Evolutionary conservation across 2,113 vertebrate species (phyloP).

Genomic region (Abramis brama): DNA sequence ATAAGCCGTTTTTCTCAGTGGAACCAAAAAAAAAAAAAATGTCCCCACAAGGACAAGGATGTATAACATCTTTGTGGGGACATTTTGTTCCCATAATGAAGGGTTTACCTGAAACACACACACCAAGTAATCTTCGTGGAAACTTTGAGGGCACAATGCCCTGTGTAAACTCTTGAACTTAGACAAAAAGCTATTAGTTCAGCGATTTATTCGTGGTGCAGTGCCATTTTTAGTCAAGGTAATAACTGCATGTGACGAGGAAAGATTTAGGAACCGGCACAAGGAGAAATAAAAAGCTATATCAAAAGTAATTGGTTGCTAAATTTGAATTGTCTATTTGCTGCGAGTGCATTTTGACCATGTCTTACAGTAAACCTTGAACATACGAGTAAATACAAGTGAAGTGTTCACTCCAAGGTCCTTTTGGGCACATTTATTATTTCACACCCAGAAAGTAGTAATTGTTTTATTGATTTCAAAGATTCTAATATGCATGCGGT

Average conservation of each 20-base stretch:
- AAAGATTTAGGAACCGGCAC: background rate
- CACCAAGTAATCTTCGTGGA: background rate
- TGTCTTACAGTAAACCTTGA: background rate
- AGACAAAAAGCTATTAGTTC: slow-evolving; percentile 18
- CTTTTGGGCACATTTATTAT: background rate
- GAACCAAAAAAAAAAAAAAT: too few relatives aligned
- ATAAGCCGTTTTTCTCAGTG: too few relatives aligned
- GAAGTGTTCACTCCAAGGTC: background rate
- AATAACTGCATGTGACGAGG: background rate
- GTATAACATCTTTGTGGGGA: too few relatives aligned
- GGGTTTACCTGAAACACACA: too few relatives aligned
- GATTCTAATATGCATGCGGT: too few relatives aligned
- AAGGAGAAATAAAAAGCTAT: background rate
- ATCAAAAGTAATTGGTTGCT: slow-evolving; percentile 15
- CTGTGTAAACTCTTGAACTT: slow-evolving; percentile 1
- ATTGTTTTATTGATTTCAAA: background rate
- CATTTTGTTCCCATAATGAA: too few relatives aligned
- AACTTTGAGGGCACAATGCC: slow-evolving; percentile 1
- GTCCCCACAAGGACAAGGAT: too few relatives aligned
- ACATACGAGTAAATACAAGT: background rate
- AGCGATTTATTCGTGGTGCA: background rate
- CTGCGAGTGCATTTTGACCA: background rate
- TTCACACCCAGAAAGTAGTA: background rate
- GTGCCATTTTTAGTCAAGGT: slow-evolving; percentile 9
- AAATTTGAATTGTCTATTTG: background rate